These are phyloP conservation scores for Pimpla rufipes DNA, from an alignment of 2,888 invertebrate genomes.

Conservation along the genomic window DNA sequence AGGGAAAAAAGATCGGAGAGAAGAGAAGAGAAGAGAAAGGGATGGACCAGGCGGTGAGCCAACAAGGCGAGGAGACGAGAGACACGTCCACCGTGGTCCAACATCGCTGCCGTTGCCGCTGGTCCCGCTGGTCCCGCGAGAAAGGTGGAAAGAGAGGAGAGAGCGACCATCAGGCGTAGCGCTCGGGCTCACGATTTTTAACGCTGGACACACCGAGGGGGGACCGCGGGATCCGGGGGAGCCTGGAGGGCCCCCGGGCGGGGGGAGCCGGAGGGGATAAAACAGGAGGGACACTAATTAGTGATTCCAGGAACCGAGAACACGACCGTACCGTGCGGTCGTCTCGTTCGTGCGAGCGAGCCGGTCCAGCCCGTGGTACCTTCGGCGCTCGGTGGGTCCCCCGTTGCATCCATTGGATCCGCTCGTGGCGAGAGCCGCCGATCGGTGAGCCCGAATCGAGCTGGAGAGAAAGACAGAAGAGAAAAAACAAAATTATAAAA, in stretches of 20 bases:
- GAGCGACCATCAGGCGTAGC: no score
- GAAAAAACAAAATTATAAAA: constrained; percentile 47
- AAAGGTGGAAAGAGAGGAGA: constrained; percentile 38
- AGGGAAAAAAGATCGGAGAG: not conserved
- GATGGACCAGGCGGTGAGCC: not conserved
- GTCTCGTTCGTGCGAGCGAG: constrained; percentile 70
- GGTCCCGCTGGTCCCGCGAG: constrained; percentile 42
- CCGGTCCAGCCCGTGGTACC: constrained; percentile 41
- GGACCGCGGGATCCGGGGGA: constrained; percentile 79
- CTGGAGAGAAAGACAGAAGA: constrained; percentile 42
- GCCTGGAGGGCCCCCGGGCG: constrained; percentile 45
- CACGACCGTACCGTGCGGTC: constrained; percentile 79
- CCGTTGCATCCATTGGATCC: constrained; percentile 26
- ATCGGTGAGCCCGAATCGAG: constrained; percentile 52
- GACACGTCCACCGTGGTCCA: constrained; percentile 57
- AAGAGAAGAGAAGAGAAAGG: not conserved
- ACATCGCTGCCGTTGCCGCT: constrained; percentile 31
- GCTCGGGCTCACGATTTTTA: constrained; percentile 79
- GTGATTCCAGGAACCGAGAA: constrained; percentile 85
- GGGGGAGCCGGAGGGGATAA: constrained; percentile 78
- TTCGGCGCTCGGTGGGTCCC: constrained; percentile 45
- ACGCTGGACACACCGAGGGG: constrained; percentile 69
- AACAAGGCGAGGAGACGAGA: constrained; percentile 29
- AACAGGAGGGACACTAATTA: constrained; percentile 85
- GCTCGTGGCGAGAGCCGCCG: constrained; percentile 6